Base-by-base conservation (phyloP, 1,140 invertebrate species). In the Holotrichia oblita region DNA sequence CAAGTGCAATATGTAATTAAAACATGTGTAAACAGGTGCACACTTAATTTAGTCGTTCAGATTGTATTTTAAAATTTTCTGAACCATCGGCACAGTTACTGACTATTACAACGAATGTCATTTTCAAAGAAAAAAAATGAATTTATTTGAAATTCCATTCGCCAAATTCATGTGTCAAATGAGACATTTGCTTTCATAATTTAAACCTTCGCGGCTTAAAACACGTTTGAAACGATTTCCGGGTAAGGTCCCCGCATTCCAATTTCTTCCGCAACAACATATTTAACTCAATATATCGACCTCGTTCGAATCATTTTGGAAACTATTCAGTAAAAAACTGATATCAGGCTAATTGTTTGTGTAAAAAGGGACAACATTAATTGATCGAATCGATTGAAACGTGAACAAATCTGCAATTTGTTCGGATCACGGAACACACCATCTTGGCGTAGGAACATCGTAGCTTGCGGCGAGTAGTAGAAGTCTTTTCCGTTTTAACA, bases 401-500 rank as follows among this genome's bases (percentile, higher is more conserved):
- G 10, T 55, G 0, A 14, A 41, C n/a, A 44, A 44, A 41, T 69
- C 12, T 34, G 4, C 12, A 8, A 22, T 2, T 74, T 41, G 34
- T 74, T 27, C 6, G 9, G 17, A 41, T 22, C 24, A 9, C 24
- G 24, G 17, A 24, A 69, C 27, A 17, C 48, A 42, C 76, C 55
- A 79, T 77, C 73, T 78, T 78, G 77, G 84, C 82, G 85, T 83
- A 86, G 84, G 80, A 82, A 85, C 82, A 86, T 83, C 80, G 82
- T 80, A 84, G 81, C 80, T 81, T 82, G 80, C 82, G 80, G 77
- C 78, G 79, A 81, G 77, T 61, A 80, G 76, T 79, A 75, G 81
- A 80, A 88, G 89, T 90, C 91, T 91, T 93, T 93, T 93, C 91
- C 90, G 90, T 90, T 90, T 90, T 89, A 88, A 88, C 89, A 88